Evolutionary conservation across 2,888 invertebrate species (phyloP).

Genomic region (Dicycla oo): DNA sequence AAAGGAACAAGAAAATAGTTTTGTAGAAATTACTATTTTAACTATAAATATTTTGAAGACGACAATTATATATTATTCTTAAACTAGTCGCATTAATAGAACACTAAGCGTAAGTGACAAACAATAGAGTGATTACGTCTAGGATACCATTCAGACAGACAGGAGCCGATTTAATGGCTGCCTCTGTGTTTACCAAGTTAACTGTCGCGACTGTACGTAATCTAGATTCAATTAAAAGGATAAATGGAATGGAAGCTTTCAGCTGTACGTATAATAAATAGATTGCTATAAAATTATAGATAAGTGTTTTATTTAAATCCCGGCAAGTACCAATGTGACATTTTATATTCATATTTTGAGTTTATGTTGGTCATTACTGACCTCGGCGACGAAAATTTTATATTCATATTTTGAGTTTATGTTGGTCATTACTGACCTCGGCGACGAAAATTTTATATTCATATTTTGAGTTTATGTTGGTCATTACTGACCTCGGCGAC

Average conservation of each 20-base stretch:
- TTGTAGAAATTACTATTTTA: background rate
- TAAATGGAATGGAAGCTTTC: background rate
- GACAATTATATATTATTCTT: background rate
- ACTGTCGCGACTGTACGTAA: background rate
- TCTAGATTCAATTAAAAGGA: conserved; percentile 29
- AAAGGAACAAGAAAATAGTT: background rate
- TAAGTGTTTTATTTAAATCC: too few relatives aligned
- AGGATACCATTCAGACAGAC: background rate
- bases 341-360: too few relatives aligned
- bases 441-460: too few relatives aligned
- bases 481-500: too few relatives aligned
- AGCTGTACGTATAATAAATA: conserved; percentile 4
- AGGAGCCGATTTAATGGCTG: conserved; percentile 1
- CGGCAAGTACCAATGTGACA: too few relatives aligned
- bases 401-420: too few relatives aligned
- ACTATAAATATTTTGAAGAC: background rate
- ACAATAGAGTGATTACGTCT: conserved; percentile 33
- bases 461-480: too few relatives aligned
- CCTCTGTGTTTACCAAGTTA: conserved; percentile 14
- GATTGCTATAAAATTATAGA: too few relatives aligned
- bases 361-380: too few relatives aligned
- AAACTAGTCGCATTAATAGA: background rate
- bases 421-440: too few relatives aligned
- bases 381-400: too few relatives aligned
- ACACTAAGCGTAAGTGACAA: background rate